Evolutionary conservation across 30 jellyfish, hydroid and myxozoan genomes (phyloP), one percentile per base, ranked within the genome.

Genomic region (Hydra vulgaris): DNA sequence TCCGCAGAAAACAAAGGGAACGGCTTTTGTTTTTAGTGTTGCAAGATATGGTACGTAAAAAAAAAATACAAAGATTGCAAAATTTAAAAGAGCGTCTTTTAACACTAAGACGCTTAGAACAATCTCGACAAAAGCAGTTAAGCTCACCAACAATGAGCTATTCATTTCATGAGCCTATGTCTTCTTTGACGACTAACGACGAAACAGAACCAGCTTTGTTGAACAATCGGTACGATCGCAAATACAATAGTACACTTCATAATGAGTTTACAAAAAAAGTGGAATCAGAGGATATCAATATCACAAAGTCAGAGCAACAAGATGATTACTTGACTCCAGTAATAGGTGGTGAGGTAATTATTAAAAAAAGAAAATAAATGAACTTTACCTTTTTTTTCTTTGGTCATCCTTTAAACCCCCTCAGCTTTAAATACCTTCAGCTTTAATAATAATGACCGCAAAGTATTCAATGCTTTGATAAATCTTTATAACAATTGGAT

Each of bases 91-190:
- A 78, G 22, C 61, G 68, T 22, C 77, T 78, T 17, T 22, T 18
- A 8, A 27, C 74, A 66, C 18, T 78, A 78, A 74, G 74, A 20
- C 85, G 85, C 18, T 61, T 78, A 18, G 85, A 78, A 18, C 27
- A 26, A 54, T 78, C 85, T 15, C 61, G 85, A 20, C 21, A 66
- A 27, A 78, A 78, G 54, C 77, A 78, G 85, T 0, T 78, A 78
- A 78, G 24, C 7, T 23, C 53, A 52, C 76, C 73, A 17, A 8
- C 66, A 1, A 3, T 23, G 19, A 73, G 66, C 19, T 17, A 23
- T 73, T 19, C 76, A 20, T 69, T 1, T 0, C 0, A 15, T 20
- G 18, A 71, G 20, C 79, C 27, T 17, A 27, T 27, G 7, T 20
- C 79, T 40, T 40, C 61, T 71, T 20, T 4, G 26, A 68, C 26